Evolutionary conservation across 2,113 vertebrate species (phyloP), one percentile per base, ranked within the genome.

Genomic region (Irena cyanogastra): DNA sequence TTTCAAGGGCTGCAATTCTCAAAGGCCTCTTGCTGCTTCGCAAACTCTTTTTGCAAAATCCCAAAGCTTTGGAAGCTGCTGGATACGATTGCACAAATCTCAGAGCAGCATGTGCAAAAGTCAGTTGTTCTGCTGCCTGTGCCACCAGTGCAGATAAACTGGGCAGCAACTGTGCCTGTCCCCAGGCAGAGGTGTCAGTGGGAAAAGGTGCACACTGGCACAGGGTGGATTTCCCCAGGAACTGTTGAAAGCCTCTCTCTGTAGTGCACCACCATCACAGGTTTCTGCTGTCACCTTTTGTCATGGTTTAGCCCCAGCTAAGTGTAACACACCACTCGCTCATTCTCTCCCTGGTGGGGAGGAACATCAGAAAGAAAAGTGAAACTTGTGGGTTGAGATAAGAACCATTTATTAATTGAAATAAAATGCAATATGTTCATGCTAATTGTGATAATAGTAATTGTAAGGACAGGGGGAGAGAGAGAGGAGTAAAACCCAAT

Each of bases 51-150:
- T 68, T 72, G 77, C 74, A 91, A 94, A 93, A 80, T 31, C 39
- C 47, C n/a, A 63, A 31, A 61, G 75, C 75, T 94, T 90, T 88
- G 83, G 77, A 85, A 92, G 42, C 63, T 65, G n/a, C 28, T 88
- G 79, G 63, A 12, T 50, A 18, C 0, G 3, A 24, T 70, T 76
- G 78, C 84, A 85, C 68, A 80, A 76, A 63, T 37, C 39, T 27
- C 2, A 1, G 82, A 85, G 49, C 8, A 11, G 66, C 37, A 2
- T 33, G 81, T 76, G 57, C 64, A 52, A 3, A 37, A 76, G 53
- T 16, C 6, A 78, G 50, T 72, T 0, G 3, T 53, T 85, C 85
- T 80, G 88, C 88, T 93, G 76, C 64, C 56, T 63, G 92, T 69
- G 90, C 68, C 71, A 44, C 84, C 49, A 82, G 95, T 60, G 93